Percentiles rank a stretch among this genome's conserved stretches.
phyloP scores from a whole-genome alignment of 2,797 vertebrate species.

The Atherinosoma microstoma region DNA sequence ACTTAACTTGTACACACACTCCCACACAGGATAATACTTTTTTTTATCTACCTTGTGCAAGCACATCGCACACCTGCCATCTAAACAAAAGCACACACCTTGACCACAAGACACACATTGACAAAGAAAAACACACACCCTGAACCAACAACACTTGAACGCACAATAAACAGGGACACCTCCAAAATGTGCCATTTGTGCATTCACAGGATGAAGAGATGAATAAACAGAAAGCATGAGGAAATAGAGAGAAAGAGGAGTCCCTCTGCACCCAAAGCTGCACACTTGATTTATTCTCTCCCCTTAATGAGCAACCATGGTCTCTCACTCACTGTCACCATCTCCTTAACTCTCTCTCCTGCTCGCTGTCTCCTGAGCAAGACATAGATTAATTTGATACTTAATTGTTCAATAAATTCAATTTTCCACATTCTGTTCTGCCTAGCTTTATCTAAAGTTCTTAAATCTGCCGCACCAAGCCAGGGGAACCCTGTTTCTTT shows the following conservation, averaged over 20 bases:
- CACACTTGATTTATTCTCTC: constrained; percentile 94
- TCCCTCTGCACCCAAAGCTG: constrained; percentile 85
- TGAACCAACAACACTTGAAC: constrained; percentile 43
- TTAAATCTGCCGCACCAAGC: constrained; percentile 92
- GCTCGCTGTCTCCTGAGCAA: constrained; percentile 73
- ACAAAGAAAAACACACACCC: constrained; percentile 48
- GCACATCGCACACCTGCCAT: constrained; percentile 37
- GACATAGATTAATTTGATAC: constrained; percentile 96
- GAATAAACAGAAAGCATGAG: constrained; percentile 54
- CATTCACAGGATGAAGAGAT: constrained; percentile 53
- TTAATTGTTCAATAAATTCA: constrained; percentile 99
- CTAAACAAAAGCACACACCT: constrained; percentile 61
- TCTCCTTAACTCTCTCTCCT: constrained; percentile 28
- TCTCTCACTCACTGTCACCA: constrained; percentile 84
- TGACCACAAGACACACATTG: constrained; percentile 49
- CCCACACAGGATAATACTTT: constrained; percentile 21
- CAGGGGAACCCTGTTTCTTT: constrained; percentile 89
- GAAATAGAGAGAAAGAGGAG: constrained; percentile 46
- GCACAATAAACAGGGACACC: constrained; percentile 39
- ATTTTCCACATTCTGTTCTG: constrained; percentile 98
- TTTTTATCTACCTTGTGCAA: constrained; percentile 60
- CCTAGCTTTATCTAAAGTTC: constrained; percentile 95
- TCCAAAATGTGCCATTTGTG: constrained; percentile 46
- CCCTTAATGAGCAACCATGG: constrained; percentile 92
- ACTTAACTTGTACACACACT: constrained; percentile 22